These are phyloP conservation scores for Cotesia congregata DNA, from an alignment of 2,888 invertebrate species.

Conservation along the genomic window DNA sequence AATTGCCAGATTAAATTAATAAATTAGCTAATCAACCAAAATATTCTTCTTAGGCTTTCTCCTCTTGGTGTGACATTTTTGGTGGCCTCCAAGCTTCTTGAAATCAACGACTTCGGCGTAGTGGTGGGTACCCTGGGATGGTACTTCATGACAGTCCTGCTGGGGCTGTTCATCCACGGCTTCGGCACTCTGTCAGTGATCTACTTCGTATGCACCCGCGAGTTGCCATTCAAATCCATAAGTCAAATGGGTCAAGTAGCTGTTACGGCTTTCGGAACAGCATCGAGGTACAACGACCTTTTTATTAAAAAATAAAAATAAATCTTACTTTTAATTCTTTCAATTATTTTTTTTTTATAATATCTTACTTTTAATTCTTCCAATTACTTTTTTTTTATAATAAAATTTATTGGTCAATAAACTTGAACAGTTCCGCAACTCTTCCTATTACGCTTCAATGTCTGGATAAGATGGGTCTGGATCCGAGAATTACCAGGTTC, in stretches of 20 bases:
- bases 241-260: slow-evolving; percentile 77
- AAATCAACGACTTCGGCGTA: slow-evolving; percentile 76
- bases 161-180: slow-evolving; percentile 80
- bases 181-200: slow-evolving; percentile 78
- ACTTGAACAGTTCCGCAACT: slow-evolving; percentile 82
- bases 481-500: slow-evolving; percentile 92
- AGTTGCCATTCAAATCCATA: slow-evolving; percentile 75
- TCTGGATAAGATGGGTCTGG: slow-evolving; percentile 92
- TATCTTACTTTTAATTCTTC: not conserved
- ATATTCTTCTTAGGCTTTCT: slow-evolving; percentile 70
- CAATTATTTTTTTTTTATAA: not conserved
- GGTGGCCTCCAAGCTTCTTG: slow-evolving; percentile 77
- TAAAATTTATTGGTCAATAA: not conserved
- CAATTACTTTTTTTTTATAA: not conserved
- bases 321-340: slow-evolving; percentile 10
- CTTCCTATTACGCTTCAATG: slow-evolving; percentile 95
- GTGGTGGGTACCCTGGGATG: slow-evolving; percentile 78
- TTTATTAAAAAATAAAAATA: not conserved
- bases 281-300: slow-evolving; percentile 74
- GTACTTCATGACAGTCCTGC: slow-evolving; percentile 80
- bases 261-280: slow-evolving; percentile 83
- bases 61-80: slow-evolving; percentile 78
- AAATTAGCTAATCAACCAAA: no score
- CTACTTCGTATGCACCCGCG: slow-evolving; percentile 75
- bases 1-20: no score